Evolutionary conservation across 1,140 invertebrate genomes (phyloP), one percentile per base, ranked within the genome.

Genomic region (Drosophila sp.): DNA sequence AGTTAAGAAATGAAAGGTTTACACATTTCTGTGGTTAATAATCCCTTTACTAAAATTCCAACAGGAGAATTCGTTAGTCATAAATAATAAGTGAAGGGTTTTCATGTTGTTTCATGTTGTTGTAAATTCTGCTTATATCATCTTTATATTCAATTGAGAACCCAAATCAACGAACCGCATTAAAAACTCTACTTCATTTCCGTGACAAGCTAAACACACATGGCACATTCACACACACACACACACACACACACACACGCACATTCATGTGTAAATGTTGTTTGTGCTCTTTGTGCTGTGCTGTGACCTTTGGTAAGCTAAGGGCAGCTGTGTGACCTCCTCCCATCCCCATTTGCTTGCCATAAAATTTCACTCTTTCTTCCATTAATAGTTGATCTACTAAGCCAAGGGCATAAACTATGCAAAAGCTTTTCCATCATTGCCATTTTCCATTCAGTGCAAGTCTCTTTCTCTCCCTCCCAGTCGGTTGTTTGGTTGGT

Each of bases 301-400:
- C 46, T 36, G 63, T 72, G 62, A 72, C 69, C 69, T 72, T 72
- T 72, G 53, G 43, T 45, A 36, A 58, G 56, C 69, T 58, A 58
- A 66, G 69, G 62, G 34, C 69, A 51, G 69, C 67, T 65, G 63
- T 56, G n/a, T 34, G 36, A 63, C 36, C 38, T 25, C 41, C 13
- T 16, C 9, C 4, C 4, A 29, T n/a, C 16, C 11, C 7, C 18
- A 6, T 58, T 57, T 75, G 76, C 48, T 58, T 66, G 72, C 76
- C 80, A 65, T 84, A 61, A 76, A 78, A 58, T 76, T 84, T 76
- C 50, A 54, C 75, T 74, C 59, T 76, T 87, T 86, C 81, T 87
- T 59, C 82, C 78, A 86, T 86, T 87, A 86, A 86, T 86, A 86
- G 81, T 86, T 86, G 81, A 86, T 86, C 78, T 86, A 72, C 82